phyloP scores from a whole-genome alignment of 2,797 vertebrate genomes.

The Sphaeramia orbicularis region DNA sequence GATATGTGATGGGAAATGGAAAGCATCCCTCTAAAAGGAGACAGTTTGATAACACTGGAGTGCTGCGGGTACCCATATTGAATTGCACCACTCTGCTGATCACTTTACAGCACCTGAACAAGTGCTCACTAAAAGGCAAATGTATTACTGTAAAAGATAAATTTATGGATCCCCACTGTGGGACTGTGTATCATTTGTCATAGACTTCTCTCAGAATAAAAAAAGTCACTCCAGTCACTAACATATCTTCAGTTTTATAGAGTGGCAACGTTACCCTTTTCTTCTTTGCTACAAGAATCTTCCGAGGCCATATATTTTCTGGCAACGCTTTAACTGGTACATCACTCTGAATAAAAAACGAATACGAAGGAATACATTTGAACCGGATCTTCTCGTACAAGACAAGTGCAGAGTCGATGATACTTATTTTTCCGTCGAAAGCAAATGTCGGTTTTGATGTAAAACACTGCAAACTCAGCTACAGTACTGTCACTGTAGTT shows the following conservation, averaged over 20 bases:
- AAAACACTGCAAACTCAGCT: conserved; percentile 33
- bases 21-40: conserved; percentile 10
- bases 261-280: conserved; percentile 23
- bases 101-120: conserved; percentile 12
- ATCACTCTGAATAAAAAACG: too few relatives aligned
- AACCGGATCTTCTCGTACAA: neutral
- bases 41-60: conserved; percentile 15
- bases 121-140: conserved; percentile 10
- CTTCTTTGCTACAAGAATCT: conserved; percentile 34
- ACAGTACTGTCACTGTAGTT: conserved; percentile 31
- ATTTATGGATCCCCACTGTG: neutral
- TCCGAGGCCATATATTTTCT: conserved; percentile 23
- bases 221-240: conserved; percentile 28
- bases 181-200: conserved; percentile 10
- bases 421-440: conserved; percentile 40
- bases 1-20: conserved; percentile 21
- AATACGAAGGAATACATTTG: too few relatives aligned
- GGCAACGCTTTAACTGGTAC: conserved; percentile 9
- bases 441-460: conserved; percentile 23
- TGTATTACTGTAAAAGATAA: conserved; percentile 9
- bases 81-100: conserved; percentile 18
- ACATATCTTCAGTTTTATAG: conserved; percentile 23
- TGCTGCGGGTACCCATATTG: conserved; percentile 13
- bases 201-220: conserved; percentile 3
- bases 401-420: neutral